Conservation (phyloP, 2,888 invertebrate species). For the Hypomecis punctinalis region DNA sequence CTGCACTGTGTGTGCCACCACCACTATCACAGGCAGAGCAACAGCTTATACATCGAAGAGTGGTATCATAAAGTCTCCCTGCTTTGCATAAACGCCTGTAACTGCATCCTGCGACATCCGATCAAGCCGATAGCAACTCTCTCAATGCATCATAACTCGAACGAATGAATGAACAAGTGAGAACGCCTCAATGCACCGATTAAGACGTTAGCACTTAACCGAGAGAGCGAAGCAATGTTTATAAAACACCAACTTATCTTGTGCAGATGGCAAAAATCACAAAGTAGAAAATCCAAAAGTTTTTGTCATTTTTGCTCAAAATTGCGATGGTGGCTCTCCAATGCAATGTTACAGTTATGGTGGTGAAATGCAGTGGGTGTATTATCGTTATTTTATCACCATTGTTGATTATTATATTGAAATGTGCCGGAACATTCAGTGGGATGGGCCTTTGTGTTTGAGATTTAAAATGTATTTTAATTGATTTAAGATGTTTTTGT, state of each 20-base stretch:
- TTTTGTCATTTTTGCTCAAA: not conserved
- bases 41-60: not conserved
- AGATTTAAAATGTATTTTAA: not conserved
- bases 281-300: not conserved
- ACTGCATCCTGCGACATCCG: conserved; percentile 36
- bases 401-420: conserved; percentile 46
- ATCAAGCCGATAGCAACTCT: conserved; percentile 35
- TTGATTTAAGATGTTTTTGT: too few relatives aligned
- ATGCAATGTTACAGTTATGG: not conserved
- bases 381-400: conserved; percentile 40
- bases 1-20: too few relatives aligned
- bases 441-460: conserved; percentile 38
- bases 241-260: not conserved
- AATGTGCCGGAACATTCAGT: conserved; percentile 33
- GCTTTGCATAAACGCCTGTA: conserved; percentile 37
- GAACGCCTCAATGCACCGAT: conserved; percentile 52
- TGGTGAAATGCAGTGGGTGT: conserved; percentile 22
- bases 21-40: too few relatives aligned
- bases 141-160: conserved; percentile 38
- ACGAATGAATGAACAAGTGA: conserved; percentile 46
- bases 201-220: conserved; percentile 67
- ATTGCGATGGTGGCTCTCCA: not conserved
- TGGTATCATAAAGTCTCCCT: conserved; percentile 7
- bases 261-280: not conserved
- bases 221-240: conserved; percentile 37